Evolutionary conservation across 1,140 invertebrate genomes (phyloP).

Genomic region (Triops cancriformis): DNA sequence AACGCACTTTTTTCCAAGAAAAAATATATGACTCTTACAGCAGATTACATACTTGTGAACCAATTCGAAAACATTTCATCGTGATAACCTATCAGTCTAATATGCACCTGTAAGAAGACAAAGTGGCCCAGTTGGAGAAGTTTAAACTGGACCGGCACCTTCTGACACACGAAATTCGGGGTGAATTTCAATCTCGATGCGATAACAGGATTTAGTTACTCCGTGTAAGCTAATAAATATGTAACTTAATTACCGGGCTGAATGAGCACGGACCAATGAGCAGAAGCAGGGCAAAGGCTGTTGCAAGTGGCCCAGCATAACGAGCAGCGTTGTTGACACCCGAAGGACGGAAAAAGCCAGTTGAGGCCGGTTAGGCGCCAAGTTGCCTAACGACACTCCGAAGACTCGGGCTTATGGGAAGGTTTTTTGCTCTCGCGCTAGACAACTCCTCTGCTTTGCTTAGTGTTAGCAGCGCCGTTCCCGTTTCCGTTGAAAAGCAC

Average conservation of each 20-base stretch:
- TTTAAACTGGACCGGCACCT: neutral
- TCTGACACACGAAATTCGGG: neutral
- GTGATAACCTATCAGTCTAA: neutral
- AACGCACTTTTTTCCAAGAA: neutral
- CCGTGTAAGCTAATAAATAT: conserved; percentile 1
- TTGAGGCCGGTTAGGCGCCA: neutral
- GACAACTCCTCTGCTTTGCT: neutral
- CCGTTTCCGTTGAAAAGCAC: neutral
- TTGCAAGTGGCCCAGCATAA: neutral
- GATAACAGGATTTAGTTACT: conserved; percentile 11
- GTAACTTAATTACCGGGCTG: neutral
- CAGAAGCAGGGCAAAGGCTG: neutral
- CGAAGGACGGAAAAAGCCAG: neutral
- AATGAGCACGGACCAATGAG: neutral
- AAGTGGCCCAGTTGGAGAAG: neutral
- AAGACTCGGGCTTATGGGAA: neutral
- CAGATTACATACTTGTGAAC: neutral
- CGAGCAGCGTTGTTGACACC: neutral
- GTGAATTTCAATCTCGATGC: neutral
- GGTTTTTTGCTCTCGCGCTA: neutral
- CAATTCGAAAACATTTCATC: neutral
- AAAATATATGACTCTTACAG: neutral
- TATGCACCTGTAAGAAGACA: neutral
- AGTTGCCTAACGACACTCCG: neutral
- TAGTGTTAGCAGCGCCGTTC: neutral